Evolutionary conservation across 1,140 invertebrate genomes (phyloP).

Genomic region (Trissolcus basalis): DNA sequence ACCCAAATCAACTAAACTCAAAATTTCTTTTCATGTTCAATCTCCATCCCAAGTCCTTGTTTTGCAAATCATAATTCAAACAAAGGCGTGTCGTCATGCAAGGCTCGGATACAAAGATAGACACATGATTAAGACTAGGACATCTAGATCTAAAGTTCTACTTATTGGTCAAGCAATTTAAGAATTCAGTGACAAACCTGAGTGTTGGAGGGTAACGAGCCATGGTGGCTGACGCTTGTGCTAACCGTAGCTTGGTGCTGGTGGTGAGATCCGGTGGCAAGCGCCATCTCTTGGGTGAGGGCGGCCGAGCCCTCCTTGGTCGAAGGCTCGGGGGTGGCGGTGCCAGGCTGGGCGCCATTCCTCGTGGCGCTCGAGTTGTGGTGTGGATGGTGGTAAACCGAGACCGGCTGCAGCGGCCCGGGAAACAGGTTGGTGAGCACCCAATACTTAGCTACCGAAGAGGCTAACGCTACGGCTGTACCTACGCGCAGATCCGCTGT

Average conservation of each 20-base stretch:
- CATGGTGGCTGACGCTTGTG: constrained; percentile 69
- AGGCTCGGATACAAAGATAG: background rate
- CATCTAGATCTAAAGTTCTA: no score
- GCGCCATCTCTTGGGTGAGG: constrained; percentile 71
- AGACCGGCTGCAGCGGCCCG: constrained; percentile 76
- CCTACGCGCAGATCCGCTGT: constrained; percentile 75
- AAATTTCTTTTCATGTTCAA: no score
- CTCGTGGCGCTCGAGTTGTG: constrained; percentile 64
- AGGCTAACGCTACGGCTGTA: constrained; percentile 75
- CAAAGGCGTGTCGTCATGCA: background rate
- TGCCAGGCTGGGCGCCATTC: constrained; percentile 59
- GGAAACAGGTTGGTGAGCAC: constrained; percentile 77
- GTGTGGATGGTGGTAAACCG: constrained; percentile 72
- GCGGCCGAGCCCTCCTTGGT: constrained; percentile 67
- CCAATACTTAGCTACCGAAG: constrained; percentile 78
- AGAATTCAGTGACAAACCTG: constrained; percentile 67
- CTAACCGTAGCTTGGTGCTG: constrained; percentile 72
- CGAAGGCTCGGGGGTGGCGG: constrained; percentile 43
- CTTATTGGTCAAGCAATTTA: no score
- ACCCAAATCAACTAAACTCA: no score
- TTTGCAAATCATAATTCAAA: no score
- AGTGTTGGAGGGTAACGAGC: constrained; percentile 67
- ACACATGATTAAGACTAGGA: background rate
- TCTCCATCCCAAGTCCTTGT: no score
- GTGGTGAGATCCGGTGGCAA: constrained; percentile 66